Conservation (phyloP, 2,888 invertebrate genomes). For the Apantesis nais region DNA sequence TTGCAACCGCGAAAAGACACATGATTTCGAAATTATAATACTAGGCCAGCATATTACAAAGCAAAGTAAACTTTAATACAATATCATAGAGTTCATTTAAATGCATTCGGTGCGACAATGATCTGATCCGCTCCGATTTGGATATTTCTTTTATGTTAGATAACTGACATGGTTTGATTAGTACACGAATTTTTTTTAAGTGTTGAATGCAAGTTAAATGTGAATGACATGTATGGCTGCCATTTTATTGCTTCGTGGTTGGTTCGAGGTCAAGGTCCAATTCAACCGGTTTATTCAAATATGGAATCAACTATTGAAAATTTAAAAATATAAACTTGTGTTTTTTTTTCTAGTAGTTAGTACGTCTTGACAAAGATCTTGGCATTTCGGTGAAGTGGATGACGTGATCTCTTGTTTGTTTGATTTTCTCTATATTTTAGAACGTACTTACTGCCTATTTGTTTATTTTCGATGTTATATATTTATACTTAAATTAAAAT, state of each 20-base stretch:
- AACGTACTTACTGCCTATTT: too few relatives aligned
- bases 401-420: neutral
- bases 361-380: neutral
- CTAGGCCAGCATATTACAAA: slow-evolving; percentile 16
- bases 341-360: neutral
- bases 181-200: neutral
- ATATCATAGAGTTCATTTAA: slow-evolving; percentile 3
- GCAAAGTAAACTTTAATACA: slow-evolving; percentile 4
- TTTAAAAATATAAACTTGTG: neutral
- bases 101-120: neutral
- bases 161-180: slow-evolving; percentile 16
- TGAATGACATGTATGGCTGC: slow-evolving; percentile 1
- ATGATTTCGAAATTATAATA: slow-evolving; percentile 29
- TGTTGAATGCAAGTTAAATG: slow-evolving; percentile 1
- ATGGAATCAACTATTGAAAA: slow-evolving; percentile 8
- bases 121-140: slow-evolving; percentile 19
- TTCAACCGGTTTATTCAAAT: slow-evolving; percentile 10
- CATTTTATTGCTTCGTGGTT: slow-evolving; percentile 1
- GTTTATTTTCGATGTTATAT: too few relatives aligned
- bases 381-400: neutral
- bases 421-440: neutral
- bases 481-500: too few relatives aligned
- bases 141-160: slow-evolving; percentile 21
- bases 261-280: slow-evolving; percentile 4
- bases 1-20: slow-evolving; percentile 41